Percentiles rank a stretch among this genome's conserved stretches.
Conservation (phyloP, 2,113 vertebrate species). For the Speoplatyrhinus poulsoni region DNA sequence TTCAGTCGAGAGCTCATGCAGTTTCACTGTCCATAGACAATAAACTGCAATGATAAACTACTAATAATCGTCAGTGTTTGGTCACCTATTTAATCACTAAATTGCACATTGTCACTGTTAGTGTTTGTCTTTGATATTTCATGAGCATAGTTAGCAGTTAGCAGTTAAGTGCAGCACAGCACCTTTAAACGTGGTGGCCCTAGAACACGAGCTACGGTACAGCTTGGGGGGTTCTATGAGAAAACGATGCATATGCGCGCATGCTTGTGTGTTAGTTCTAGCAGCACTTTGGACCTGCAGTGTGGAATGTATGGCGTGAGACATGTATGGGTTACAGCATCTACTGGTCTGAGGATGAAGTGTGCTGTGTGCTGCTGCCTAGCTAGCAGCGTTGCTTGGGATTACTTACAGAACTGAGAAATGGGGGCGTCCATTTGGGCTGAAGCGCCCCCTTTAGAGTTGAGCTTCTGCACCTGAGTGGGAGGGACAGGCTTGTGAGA, state of each 20-base stretch:
- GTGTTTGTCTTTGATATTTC: slow-evolving; percentile 10
- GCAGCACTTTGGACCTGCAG: slow-evolving; percentile 61
- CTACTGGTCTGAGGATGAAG: slow-evolving; percentile 60
- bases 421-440: slow-evolving; percentile 98
- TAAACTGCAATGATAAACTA: slow-evolving; percentile 39
- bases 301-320: slow-evolving; percentile 68
- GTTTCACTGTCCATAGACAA: slow-evolving; percentile 45
- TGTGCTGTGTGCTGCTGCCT: slow-evolving; percentile 35
- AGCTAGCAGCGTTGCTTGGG: slow-evolving; percentile 36
- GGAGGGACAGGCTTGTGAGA: slow-evolving; percentile 99
- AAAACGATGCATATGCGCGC: slow-evolving; percentile 55
- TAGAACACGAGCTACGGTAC: slow-evolving; percentile 66
- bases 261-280: slow-evolving; percentile 70
- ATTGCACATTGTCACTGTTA: slow-evolving; percentile 24
- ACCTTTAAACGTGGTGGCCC: slow-evolving; percentile 61
- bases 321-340: slow-evolving; percentile 70
- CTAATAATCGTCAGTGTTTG: slow-evolving; percentile 54
- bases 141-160: background rate
- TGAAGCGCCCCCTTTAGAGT: slow-evolving; percentile 95
- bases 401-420: slow-evolving; percentile 99
- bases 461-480: slow-evolving; percentile 99
- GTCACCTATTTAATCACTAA: slow-evolving; percentile 40
- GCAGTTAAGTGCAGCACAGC: slow-evolving; percentile 54
- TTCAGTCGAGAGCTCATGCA: slow-evolving; percentile 38
- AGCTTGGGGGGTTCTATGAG: slow-evolving; percentile 62